phyloP scores from a whole-genome alignment of 2,888 invertebrate species.

The Lucinisca nassula region DNA sequence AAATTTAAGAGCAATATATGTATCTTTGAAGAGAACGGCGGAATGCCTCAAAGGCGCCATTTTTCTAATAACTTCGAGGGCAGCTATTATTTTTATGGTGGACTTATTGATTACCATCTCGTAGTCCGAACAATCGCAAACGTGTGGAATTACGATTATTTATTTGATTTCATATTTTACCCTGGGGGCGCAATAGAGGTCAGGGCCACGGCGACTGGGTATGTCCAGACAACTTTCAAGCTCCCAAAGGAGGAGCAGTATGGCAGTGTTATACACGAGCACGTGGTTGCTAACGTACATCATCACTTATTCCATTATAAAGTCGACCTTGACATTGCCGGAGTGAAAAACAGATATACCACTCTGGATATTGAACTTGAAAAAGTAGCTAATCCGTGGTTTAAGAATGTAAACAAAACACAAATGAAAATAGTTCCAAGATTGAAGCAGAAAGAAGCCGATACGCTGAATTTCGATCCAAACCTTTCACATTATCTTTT shows the following conservation, averaged over 20 bases:
- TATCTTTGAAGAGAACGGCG: conserved; percentile 81
- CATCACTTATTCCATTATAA: conserved; percentile 81
- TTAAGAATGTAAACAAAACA: conserved; percentile 49
- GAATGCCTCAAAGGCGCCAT: conserved; percentile 79
- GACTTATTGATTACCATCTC: conserved; percentile 73
- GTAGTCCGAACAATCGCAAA: conserved; percentile 78
- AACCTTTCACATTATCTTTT: conserved; percentile 45
- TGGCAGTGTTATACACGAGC: conserved; percentile 70
- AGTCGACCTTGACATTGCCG: conserved; percentile 82
- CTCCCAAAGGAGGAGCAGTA: conserved; percentile 66
- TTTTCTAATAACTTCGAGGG: conserved; percentile 69
- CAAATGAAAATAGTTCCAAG: conserved; percentile 66
- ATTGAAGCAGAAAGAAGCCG: conserved; percentile 66
- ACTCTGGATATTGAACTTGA: conserved; percentile 63
- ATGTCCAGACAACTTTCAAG: conserved; percentile 72
- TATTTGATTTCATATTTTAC: conserved; percentile 83
- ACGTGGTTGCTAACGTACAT: conserved; percentile 77
- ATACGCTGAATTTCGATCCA: conserved; percentile 43
- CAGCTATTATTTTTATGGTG: conserved; percentile 72
- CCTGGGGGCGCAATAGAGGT: conserved; percentile 80
- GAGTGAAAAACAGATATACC: conserved; percentile 73
- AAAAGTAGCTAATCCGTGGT: conserved; percentile 59
- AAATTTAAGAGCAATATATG: conserved; percentile 74
- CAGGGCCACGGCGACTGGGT: conserved; percentile 79
- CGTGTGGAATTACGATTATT: conserved; percentile 82